Evolutionary conservation across 2,113 vertebrate species (phyloP).

Genomic region (Sporophila hypoxantha): DNA sequence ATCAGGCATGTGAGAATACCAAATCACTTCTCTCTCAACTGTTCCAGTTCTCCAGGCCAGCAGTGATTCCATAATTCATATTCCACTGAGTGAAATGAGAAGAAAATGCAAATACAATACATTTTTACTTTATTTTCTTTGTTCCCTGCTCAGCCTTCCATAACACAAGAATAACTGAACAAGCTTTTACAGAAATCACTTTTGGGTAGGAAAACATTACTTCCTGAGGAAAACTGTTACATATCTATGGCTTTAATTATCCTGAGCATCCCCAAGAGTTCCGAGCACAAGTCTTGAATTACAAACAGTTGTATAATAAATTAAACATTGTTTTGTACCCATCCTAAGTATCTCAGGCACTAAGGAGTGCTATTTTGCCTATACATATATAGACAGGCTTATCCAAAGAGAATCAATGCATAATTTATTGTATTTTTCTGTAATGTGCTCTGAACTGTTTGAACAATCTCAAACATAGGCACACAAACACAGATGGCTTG

Average conservation of each 20-base stretch:
- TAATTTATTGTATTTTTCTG: slow-evolving; percentile 11
- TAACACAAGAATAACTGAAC: not conserved
- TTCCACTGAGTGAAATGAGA: not conserved
- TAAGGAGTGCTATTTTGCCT: not conserved
- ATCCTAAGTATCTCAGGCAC: not conserved
- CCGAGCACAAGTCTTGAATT: not conserved
- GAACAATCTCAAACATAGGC: slow-evolving; percentile 5
- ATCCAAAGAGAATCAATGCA: not conserved
- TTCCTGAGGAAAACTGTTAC: not conserved
- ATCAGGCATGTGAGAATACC: not conserved
- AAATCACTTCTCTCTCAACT: not conserved
- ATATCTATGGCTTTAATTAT: not conserved
- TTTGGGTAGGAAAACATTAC: not conserved
- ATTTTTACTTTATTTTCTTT: not conserved
- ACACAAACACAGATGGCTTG: slow-evolving; percentile 44
- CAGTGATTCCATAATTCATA: not conserved
- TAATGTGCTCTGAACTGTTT: not conserved
- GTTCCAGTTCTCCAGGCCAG: not conserved
- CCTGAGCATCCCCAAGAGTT: not conserved
- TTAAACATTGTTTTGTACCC: not conserved
- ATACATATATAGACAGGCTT: not conserved
- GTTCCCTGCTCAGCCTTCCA: not conserved
- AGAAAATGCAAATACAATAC: not conserved
- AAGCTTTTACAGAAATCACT: not conserved
- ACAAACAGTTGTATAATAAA: not conserved